phyloP scores from a whole-genome alignment of 2,888 invertebrate genomes.

The Rhorus exstirpatorius region DNA sequence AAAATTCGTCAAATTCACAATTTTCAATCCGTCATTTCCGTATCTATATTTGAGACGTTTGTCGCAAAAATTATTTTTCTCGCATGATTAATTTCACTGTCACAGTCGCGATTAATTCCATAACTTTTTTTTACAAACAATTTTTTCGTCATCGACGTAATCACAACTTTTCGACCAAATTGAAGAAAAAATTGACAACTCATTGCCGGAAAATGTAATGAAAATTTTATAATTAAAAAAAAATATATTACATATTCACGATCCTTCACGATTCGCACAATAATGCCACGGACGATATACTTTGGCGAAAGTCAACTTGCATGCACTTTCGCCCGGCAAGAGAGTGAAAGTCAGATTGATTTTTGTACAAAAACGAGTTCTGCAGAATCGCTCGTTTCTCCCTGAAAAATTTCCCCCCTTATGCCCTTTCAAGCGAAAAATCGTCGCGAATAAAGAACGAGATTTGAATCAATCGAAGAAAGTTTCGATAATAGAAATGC shows the following conservation, averaged over 20 bases:
- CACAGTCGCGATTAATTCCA: no score
- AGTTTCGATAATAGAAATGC: neutral
- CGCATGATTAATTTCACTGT: no score
- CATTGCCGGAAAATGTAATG: no score
- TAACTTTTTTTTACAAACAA: no score
- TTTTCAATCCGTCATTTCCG: neutral
- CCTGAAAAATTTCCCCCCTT: neutral
- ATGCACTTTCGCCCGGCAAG: conserved; percentile 13
- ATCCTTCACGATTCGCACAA: neutral
- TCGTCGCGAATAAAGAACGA: neutral
- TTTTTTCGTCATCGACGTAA: no score
- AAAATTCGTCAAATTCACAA: neutral
- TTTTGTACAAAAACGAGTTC: conserved; percentile 35
- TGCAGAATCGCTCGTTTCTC: neutral
- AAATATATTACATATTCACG: neutral
- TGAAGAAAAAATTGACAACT: no score
- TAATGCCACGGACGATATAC: conserved; percentile 9
- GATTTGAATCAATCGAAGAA: neutral
- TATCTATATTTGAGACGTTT: no score
- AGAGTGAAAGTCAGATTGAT: conserved; percentile 30
- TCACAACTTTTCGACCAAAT: no score
- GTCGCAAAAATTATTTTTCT: no score
- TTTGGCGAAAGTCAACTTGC: conserved; percentile 3
- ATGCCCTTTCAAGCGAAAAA: neutral
- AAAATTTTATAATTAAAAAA: no score